phyloP scores from a whole-genome alignment of 2,797 vertebrate species.

The Glossophaga mutica region DNA sequence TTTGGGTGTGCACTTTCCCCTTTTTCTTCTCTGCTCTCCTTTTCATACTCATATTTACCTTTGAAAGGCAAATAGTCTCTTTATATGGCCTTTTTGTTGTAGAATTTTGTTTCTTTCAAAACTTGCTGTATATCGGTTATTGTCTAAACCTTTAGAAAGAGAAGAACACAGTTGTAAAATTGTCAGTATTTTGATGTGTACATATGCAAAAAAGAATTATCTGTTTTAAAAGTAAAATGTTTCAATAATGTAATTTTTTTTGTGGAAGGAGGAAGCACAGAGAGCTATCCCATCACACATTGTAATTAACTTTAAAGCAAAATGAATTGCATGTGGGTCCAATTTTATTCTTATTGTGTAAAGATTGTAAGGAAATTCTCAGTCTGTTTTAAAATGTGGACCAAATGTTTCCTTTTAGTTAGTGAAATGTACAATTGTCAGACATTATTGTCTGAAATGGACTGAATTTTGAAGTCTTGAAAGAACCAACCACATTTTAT shows the following conservation, averaged over 20 bases:
- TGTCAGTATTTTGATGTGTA: background rate
- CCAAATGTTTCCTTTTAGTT: background rate
- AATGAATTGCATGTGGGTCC: background rate
- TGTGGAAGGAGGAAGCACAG: constrained; percentile 4
- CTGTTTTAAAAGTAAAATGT: constrained; percentile 1
- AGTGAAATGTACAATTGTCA: background rate
- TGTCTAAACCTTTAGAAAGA: background rate
- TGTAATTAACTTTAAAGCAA: background rate
- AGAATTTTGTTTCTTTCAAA: constrained; percentile 5
- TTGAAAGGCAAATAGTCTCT: background rate
- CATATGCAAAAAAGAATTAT: background rate
- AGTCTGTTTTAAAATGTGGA: background rate
- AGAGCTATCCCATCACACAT: background rate
- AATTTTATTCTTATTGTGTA: background rate
- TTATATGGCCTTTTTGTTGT: background rate
- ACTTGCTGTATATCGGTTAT: background rate
- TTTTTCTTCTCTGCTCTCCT: background rate
- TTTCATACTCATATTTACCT: background rate
- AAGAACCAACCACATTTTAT: background rate
- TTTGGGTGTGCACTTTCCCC: background rate
- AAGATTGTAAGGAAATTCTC: background rate
- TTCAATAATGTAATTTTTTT: background rate
- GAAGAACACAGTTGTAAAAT: constrained; percentile 30
- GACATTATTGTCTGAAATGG: background rate
- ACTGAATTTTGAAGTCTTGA: background rate